Base-by-base conservation (phyloP, 2,888 invertebrate species). In the Polietes domitor region DNA sequence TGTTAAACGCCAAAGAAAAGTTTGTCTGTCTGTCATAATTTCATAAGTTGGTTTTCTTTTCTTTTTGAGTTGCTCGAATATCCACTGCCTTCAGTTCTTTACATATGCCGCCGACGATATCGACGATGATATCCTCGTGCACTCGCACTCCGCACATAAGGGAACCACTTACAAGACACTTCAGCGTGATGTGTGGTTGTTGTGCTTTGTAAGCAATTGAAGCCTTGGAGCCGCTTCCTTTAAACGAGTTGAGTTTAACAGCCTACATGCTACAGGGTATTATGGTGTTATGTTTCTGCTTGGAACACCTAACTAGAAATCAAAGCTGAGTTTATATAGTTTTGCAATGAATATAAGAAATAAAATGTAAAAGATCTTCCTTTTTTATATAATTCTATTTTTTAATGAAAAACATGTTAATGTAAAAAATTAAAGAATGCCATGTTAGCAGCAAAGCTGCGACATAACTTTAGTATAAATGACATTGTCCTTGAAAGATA, bases 131-230 rank as follows among this genome's bases (percentile, higher is more conserved):
- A 61, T 28, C 28, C 28, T 26, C 12, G 32, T 41, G 58, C 43
- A 41, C 77, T 82, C 58, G n/a, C n/a, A n/a, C 77, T 74, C 61
- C 28, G 15, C 12, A 47, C 4, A 74, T 70, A 74, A 53, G 70
- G 32, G 61, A 47, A 37, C 77, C 74, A 61, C 77, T 82, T 74
- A 43, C 28, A 77, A 74, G n/a, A 47, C 47, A 47, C 47, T 47
- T 47, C 47, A 2, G 47, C n/a, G 47, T n/a, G n/a, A 47, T 47
- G 47, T n/a, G 47, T 12, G 2, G 47, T 2, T 47, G 47, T 47
- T 47, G 47, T 47, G 37, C 37, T 37, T 2, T 47, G n/a, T 47
- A 47, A 47, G n/a, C 37, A 47, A 47, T 15, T 47, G n/a, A n/a
- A n/a, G n/a, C 47, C 47, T 47, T n/a, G 47, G 47, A 12, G 47